These are phyloP conservation scores for Stigmatopora argus DNA, from an alignment of 2,113 vertebrate genomes.

Conservation along the genomic window DNA sequence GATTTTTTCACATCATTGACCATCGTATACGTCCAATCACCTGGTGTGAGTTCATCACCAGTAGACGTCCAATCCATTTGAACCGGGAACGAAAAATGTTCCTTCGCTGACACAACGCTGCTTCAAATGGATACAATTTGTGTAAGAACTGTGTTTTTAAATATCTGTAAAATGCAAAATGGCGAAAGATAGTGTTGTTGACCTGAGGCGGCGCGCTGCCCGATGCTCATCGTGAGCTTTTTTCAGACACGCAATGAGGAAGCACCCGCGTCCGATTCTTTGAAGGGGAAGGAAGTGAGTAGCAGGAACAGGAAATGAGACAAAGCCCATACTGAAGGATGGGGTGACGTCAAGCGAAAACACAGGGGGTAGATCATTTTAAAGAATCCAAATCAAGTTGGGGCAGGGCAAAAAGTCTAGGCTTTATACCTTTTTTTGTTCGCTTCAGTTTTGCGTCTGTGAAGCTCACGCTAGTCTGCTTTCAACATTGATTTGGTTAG, in stretches of 20 bases:
- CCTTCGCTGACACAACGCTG: too few species aligned
- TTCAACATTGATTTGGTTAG: slow-evolving; percentile 2
- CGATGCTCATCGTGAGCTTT: not conserved
- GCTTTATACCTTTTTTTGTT: not conserved
- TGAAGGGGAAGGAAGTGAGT: not conserved
- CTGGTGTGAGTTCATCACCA: too few species aligned
- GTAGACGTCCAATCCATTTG: too few species aligned
- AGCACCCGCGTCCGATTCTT: not conserved
- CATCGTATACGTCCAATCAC: too few species aligned
- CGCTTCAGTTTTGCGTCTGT: too few species aligned
- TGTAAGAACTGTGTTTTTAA: too few species aligned
- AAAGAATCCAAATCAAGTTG: not conserved
- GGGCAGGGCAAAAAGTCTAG: not conserved
- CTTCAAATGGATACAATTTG: too few species aligned
- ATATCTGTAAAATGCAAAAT: not conserved
- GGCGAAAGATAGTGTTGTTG: not conserved
- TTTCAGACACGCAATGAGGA: slow-evolving; percentile 1
- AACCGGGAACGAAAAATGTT: too few species aligned
- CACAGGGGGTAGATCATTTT: too few species aligned
- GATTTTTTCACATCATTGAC: too few species aligned
- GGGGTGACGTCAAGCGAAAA: not conserved
- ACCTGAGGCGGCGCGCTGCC: not conserved
- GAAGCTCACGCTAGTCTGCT: too few species aligned
- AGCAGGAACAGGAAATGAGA: not conserved
- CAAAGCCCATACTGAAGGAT: not conserved